Conservation (phyloP, 2,113 vertebrate species). For the Genyomyrus donnyi region DNA sequence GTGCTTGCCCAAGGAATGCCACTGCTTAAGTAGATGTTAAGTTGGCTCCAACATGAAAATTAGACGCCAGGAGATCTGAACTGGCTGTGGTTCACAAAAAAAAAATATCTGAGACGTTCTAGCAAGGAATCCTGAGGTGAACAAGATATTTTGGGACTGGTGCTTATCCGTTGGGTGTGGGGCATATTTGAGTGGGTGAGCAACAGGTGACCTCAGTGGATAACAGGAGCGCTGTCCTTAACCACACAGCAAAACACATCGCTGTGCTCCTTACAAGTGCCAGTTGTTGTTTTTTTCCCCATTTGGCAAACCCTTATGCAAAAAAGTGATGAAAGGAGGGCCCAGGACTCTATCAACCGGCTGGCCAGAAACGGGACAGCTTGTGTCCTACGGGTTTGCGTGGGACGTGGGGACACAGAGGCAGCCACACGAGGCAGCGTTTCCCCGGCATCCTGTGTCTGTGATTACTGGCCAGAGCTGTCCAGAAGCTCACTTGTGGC, state of each 20-base stretch:
- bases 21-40: neutral
- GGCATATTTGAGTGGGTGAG: neutral
- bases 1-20: constrained; percentile 16
- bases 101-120: neutral
- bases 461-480: neutral
- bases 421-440: neutral
- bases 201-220: constrained; percentile 14
- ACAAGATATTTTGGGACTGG: neutral
- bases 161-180: neutral
- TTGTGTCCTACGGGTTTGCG: neutral
- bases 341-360: neutral
- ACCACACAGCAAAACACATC: constrained; percentile 19
- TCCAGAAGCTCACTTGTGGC: neutral
- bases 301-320: neutral
- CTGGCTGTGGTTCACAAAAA: neutral
- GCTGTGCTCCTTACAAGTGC: neutral
- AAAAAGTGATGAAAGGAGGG: neutral
- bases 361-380: neutral
- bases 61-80: neutral
- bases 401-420: neutral
- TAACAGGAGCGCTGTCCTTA: constrained; percentile 3
- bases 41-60: neutral
- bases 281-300: constrained; percentile 1
- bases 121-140: neutral
- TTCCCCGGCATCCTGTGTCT: neutral